Evolutionary conservation across 2,797 vertebrate genomes (phyloP).

Genomic region (Monodelphis domestica): DNA sequence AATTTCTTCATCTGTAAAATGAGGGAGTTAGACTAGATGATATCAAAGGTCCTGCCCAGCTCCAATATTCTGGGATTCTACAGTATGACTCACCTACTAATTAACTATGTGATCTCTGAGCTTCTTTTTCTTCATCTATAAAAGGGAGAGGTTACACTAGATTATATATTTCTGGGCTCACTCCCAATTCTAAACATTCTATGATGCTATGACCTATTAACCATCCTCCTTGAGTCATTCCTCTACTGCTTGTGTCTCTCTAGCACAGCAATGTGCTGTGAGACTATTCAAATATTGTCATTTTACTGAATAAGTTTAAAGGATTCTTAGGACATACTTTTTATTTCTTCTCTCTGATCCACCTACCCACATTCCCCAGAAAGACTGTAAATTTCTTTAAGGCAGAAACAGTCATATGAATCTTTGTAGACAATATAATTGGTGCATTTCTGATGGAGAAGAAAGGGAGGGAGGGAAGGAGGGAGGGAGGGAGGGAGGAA

Average conservation of each 20-base stretch:
- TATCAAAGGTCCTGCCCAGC: neutral
- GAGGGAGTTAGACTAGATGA: neutral
- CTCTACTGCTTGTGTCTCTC: neutral
- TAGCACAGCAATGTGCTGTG: neutral
- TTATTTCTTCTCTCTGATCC: neutral
- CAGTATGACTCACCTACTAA: neutral
- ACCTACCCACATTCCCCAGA: too few species aligned
- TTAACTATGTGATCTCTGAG: neutral
- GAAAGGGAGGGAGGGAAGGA: neutral
- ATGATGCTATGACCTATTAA: neutral
- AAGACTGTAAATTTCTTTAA: neutral
- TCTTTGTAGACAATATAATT: neutral
- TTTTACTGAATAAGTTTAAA: neutral
- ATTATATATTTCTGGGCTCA: neutral
- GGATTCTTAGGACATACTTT: neutral
- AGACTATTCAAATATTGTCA: neutral
- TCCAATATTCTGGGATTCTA: neutral
- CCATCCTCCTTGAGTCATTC: neutral
- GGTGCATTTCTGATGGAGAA: neutral
- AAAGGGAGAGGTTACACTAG: neutral
- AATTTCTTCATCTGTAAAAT: slow-evolving; percentile 7
- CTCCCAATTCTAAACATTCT: neutral
- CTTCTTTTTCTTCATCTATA: neutral
- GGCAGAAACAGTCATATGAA: neutral
- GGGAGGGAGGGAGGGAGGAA: neutral